phyloP scores from a whole-genome alignment of 1,140 invertebrate species.

The Drosophila navojoa region DNA sequence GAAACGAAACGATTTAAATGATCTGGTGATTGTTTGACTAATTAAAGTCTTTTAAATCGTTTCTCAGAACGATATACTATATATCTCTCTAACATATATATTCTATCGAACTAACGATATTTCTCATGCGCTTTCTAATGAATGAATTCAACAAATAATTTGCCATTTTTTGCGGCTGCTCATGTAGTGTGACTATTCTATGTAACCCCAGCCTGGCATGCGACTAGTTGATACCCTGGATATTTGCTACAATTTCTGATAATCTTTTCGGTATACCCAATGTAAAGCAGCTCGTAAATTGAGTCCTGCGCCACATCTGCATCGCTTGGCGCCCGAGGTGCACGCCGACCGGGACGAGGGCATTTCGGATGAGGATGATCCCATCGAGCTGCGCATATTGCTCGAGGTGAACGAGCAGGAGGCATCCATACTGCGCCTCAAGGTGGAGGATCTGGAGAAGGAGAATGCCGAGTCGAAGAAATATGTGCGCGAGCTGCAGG shows the following conservation, averaged over 20 bases:
- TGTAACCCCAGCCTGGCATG: constrained; percentile 2
- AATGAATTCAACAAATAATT: constrained; percentile 35
- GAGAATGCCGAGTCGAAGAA: constrained; percentile 90
- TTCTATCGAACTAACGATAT: constrained; percentile 46
- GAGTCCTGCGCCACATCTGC: constrained; percentile 87
- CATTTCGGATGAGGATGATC: constrained; percentile 90
- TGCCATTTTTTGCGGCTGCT: constrained; percentile 83
- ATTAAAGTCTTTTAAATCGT: neutral
- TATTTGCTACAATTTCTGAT: neutral
- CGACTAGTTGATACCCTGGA: neutral
- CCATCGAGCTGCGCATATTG: constrained; percentile 90
- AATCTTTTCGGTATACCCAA: neutral
- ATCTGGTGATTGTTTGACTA: neutral
- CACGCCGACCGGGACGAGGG: constrained; percentile 89
- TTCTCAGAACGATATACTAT: neutral
- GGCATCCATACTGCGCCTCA: constrained; percentile 90
- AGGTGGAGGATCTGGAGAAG: constrained; percentile 93
- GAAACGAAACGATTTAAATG: neutral
- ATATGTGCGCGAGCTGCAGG: constrained; percentile 91
- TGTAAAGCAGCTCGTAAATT: constrained; percentile 86
- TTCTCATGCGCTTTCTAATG: constrained; percentile 63
- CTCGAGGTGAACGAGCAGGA: constrained; percentile 95
- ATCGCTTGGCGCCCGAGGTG: constrained; percentile 87
- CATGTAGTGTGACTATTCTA: constrained; percentile 53
- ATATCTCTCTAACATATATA: neutral